Evolutionary conservation across 2,113 vertebrate genomes (phyloP), one percentile per base, ranked within the genome.

Genomic region (Physeter macrocephalus): DNA sequence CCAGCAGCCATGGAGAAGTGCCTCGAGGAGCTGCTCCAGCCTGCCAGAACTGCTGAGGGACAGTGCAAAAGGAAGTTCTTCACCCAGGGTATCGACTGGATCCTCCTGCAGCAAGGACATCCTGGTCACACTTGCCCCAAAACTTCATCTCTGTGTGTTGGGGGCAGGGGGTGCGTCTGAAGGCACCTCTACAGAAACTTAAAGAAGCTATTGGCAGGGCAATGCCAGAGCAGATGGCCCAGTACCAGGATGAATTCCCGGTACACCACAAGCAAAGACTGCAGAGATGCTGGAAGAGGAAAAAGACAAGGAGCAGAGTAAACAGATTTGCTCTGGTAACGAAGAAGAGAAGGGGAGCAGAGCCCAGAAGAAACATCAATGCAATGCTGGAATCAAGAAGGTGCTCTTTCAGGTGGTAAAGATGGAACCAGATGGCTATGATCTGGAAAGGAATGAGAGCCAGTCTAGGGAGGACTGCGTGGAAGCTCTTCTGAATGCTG

Each of bases 181-280:
- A 98, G 93, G 99, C 99, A 49, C 98, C 98, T 8, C 93, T 99
- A 77, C 98, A 98, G 97, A 99, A 99, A 95, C 98, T 99, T 6
- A 99, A 98, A 94, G 99, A 99, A 91, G 99, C 99, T 82, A 99
- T 99, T 91, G 98, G 98, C 83, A 98, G 98, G 98, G 98, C 98
- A 34, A 99, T 99, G 99, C 99, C 99, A 0, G 99, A 99, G 89
- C 99, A 99, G 98, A 98, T 99, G 75, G 96, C 98, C 43, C 98
- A 98, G 93, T 99, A 99, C 98, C 98, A 99, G 69, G 98, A 99
- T 90, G 98, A 98, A 90, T 99, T 98, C 96, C 99, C 99, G 92
- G 98, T 98, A n/a, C 98, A 99, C 29, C 98, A 77, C 98, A 99
- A 97, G 98, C 98, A 93, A 99, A 98, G 97, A 98, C 98, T 89